Base-by-base conservation (phyloP, 2,888 invertebrate genomes). In the Galeopsomyia nigrocyanea region DNA sequence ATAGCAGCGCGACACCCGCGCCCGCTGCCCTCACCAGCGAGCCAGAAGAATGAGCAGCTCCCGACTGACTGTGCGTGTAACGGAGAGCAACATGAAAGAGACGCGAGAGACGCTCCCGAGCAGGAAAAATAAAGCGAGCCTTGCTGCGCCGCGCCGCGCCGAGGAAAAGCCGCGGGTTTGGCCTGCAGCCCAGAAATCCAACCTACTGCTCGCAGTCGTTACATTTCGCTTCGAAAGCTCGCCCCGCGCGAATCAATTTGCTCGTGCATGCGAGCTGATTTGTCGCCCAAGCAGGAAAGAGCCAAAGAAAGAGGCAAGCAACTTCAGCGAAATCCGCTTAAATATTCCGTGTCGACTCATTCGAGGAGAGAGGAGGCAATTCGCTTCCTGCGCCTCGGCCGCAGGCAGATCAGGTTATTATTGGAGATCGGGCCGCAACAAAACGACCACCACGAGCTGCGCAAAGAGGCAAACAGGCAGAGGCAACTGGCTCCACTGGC, bases 301-400 rank as follows among this genome's bases (percentile, higher is more conserved):
- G 31, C 7, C 3, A 31, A 31, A 7, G 31, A 31, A 31, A 7
- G 7, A 31, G 7, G 7, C 31, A 31, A 31, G 31, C 31, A 81
- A 79, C 81, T 82, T 83, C 83, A 83, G n/a, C n/a, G n/a, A 86
- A 85, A 84, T 83, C 84, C 82, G 85, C 86, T 86, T 84, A 85
- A 84, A 85, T 85, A 84, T 84, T 84, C 82, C 81, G 82, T 82
- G 82, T 76, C 62, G n/a, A n/a, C n/a, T 58, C 58, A 26, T 66
- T 50, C 51, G 58, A 68, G 63, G 77, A 75, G 73, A 72, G 79
- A 76, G 13, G 19, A 51, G 50, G 39, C 56, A 47, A 65, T 68
- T 73, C 68, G 39, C 39, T 39, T 67, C 64, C 60, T 53, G 39
- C 50, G 39, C 26, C 16, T 10, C 49, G 31, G 26, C 50, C 3